These are phyloP conservation scores for Drosophila mayri DNA, from an alignment of 1,140 invertebrate genomes.

Conservation along the genomic window DNA sequence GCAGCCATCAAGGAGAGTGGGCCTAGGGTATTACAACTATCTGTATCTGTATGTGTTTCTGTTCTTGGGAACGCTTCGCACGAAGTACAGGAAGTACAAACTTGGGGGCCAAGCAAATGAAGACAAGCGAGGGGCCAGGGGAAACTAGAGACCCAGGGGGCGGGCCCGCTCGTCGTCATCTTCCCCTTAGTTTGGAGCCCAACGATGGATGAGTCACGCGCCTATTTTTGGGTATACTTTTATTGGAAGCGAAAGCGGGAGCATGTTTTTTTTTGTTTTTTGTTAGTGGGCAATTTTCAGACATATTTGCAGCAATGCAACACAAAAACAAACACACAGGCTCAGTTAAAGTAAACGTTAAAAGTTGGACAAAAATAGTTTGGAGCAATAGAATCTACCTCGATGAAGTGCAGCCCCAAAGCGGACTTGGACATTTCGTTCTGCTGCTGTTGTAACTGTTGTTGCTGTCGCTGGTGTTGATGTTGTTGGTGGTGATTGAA, in stretches of 20 bases:
- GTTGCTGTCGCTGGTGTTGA: conserved; percentile 45
- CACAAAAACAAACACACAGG: conserved; percentile 37
- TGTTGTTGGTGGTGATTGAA: conserved; percentile 50
- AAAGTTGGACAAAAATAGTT: conserved; percentile 15
- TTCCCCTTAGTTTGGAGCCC: conserved; percentile 42
- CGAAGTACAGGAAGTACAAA: conserved; percentile 45
- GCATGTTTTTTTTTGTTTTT: conserved; percentile 11
- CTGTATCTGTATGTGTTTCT: conserved; percentile 10
- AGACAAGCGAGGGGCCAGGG: not conserved
- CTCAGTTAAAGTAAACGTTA: conserved; percentile 1
- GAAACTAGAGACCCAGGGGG: conserved; percentile 1
- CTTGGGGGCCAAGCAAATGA: conserved; percentile 32
- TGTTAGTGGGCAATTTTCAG: conserved; percentile 52
- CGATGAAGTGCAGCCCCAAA: conserved; percentile 74
- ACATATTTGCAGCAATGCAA: conserved; percentile 33
- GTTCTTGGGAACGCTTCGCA: conserved; percentile 42
- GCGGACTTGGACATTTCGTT: conserved; percentile 83
- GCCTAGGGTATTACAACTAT: not conserved
- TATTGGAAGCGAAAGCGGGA: conserved; percentile 29
- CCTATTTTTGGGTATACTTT: conserved; percentile 48
- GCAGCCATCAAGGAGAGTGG: conserved; percentile 19
- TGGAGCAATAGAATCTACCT: conserved; percentile 72
- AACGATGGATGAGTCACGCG: conserved; percentile 31
- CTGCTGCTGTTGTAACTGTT: conserved; percentile 63
- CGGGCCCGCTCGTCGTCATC: not conserved